These are phyloP conservation scores for Gymnothorax reevesii DNA, from an alignment of 2,797 vertebrate genomes.

Conservation along the genomic window DNA sequence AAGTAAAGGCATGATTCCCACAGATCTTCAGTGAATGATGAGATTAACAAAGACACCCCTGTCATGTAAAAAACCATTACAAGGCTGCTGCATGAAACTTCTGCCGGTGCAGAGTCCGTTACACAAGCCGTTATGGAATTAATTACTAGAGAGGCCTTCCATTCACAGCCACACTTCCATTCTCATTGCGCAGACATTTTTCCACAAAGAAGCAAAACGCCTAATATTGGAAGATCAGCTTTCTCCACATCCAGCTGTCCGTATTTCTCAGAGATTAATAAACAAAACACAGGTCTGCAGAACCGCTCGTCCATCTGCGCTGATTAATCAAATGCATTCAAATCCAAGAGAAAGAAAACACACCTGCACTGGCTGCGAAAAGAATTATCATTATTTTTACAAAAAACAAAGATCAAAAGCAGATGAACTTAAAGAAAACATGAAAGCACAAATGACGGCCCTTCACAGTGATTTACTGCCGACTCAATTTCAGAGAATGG, in stretches of 20 bases:
- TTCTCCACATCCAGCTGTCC: neutral
- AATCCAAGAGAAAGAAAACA: neutral
- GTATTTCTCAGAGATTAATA: neutral
- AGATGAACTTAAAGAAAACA: neutral
- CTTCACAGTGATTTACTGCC: conserved; percentile 6
- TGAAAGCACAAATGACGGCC: neutral
- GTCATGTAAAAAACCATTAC: conserved; percentile 12
- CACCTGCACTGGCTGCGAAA: neutral
- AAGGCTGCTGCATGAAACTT: neutral
- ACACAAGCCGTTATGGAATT: conserved; percentile 17
- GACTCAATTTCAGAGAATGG: neutral
- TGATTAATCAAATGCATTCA: conserved; percentile 16
- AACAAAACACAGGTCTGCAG: neutral
- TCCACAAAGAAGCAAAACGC: conserved; percentile 1
- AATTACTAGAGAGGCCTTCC: conserved; percentile 9
- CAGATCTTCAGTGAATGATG: conserved; percentile 24
- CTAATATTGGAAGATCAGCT: neutral
- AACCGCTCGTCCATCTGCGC: neutral
- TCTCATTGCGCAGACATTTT: neutral
- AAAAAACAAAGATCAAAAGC: conserved; percentile 14
- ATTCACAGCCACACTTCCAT: neutral
- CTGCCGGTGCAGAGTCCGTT: neutral
- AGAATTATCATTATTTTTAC: neutral
- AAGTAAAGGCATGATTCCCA: conserved; percentile 18
- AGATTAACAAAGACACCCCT: conserved; percentile 23